Evolutionary conservation across 1,140 invertebrate genomes (phyloP).

Genomic region (Caenorhabditis brenneri): DNA sequence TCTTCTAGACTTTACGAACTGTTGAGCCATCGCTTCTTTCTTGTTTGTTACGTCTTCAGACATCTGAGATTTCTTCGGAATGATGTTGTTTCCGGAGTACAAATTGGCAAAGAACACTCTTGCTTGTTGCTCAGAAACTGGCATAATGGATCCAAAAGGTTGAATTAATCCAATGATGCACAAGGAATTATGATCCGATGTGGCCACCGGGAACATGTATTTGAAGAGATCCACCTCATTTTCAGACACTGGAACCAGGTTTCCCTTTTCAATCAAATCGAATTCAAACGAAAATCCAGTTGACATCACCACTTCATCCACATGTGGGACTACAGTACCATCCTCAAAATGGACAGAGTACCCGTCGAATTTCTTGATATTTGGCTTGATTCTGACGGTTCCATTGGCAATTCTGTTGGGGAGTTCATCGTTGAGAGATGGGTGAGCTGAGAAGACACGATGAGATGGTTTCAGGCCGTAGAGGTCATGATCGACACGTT

Average conservation of each 20-base stretch:
- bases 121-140: slow-evolving; percentile 74
- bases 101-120: slow-evolving; percentile 69
- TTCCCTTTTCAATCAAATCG: slow-evolving; percentile 61
- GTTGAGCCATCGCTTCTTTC: slow-evolving; percentile 57
- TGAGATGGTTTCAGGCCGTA: slow-evolving; percentile 73
- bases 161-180: slow-evolving; percentile 73
- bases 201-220: slow-evolving; percentile 70
- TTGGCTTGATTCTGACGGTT: slow-evolving; percentile 70
- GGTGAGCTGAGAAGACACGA: slow-evolving; percentile 70
- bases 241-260: slow-evolving; percentile 57
- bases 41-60: slow-evolving; percentile 33
- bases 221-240: slow-evolving; percentile 72
- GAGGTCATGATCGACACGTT: slow-evolving; percentile 72
- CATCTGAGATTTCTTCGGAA: slow-evolving; percentile 54
- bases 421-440: slow-evolving; percentile 75
- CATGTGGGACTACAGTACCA: slow-evolving; percentile 59
- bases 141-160: slow-evolving; percentile 73
- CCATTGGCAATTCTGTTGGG: slow-evolving; percentile 73
- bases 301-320: slow-evolving; percentile 59
- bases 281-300: slow-evolving; percentile 71
- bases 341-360: slow-evolving; percentile 71
- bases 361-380: slow-evolving; percentile 69
- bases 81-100: slow-evolving; percentile 12
- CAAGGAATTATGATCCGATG: slow-evolving; percentile 54
- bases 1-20: slow-evolving; percentile 70